A percentile compares a stretch with the other conserved stretches of the same genome.
Conservation (phyloP, 30 jellyfish, hydroid and myxozoan genomes). For the Pelagia noctiluca region DNA sequence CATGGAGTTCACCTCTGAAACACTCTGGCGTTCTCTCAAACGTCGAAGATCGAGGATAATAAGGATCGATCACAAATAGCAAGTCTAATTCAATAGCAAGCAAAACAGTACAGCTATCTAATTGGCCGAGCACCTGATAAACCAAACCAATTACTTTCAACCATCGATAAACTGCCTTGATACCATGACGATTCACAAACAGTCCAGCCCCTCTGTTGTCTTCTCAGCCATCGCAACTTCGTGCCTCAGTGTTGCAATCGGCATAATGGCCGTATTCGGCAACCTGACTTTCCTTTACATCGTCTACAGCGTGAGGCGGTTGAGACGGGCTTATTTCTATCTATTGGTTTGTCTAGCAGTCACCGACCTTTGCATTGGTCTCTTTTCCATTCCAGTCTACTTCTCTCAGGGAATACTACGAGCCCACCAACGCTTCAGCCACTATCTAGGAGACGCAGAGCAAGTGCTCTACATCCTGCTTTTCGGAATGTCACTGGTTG, state of each 20-base stretch:
- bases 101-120: no score
- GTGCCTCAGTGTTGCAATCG: neutral
- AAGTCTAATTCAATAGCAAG: no score
- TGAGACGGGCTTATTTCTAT: neutral
- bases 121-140: no score
- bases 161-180: neutral
- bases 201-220: neutral
- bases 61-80: no score
- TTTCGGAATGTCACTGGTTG: neutral
- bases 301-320: neutral
- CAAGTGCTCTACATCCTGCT: neutral
- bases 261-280: neutral
- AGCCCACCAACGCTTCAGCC: neutral
- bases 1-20: no score
- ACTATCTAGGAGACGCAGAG: neutral
- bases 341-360: constrained; percentile 17
- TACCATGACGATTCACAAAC: neutral
- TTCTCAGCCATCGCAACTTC: neutral
- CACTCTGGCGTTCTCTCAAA: no score
- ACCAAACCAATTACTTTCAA: no score
- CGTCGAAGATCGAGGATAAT: no score
- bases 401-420: neutral
- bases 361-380: constrained; percentile 10
- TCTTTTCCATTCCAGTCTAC: neutral
- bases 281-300: neutral